These are phyloP conservation scores for Clivina fossor DNA, from an alignment of 2,888 invertebrate genomes.

Conservation along the genomic window DNA sequence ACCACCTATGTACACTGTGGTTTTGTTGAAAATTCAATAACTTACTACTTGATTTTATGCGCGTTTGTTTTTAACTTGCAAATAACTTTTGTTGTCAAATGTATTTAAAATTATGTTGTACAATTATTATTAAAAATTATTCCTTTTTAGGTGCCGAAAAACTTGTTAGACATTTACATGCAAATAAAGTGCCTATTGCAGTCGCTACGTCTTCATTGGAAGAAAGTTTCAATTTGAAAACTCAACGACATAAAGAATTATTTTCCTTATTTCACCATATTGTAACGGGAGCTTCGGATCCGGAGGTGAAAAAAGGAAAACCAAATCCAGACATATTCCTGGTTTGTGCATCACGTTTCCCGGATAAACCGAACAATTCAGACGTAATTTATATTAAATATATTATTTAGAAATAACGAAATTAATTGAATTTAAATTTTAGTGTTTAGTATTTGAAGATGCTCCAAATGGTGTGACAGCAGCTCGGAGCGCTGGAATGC, in stretches of 20 bases:
- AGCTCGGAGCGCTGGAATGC: slow-evolving; percentile 81
- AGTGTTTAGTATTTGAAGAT: slow-evolving; percentile 91
- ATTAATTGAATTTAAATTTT: slow-evolving; percentile 45
- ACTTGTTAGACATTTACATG: slow-evolving; percentile 73
- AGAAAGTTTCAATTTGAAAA: slow-evolving; percentile 72
- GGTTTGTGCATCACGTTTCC: slow-evolving; percentile 73
- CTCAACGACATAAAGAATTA: slow-evolving; percentile 63
- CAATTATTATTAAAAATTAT: too few species aligned
- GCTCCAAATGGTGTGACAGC: slow-evolving; percentile 86
- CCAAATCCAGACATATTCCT: slow-evolving; percentile 88
- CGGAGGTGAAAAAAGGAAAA: slow-evolving; percentile 83
- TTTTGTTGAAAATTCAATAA: too few species aligned
- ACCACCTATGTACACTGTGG: too few species aligned
- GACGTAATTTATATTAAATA: slow-evolving; percentile 53
- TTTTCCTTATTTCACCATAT: slow-evolving; percentile 72
- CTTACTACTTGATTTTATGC: too few species aligned
- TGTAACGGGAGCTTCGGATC: slow-evolving; percentile 81
- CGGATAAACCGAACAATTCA: slow-evolving; percentile 63
- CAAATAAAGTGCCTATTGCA: slow-evolving; percentile 76
- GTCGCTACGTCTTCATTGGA: slow-evolving; percentile 84
- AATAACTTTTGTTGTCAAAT: too few species aligned
- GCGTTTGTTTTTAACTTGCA: too few species aligned
- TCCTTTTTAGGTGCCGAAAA: slow-evolving; percentile 71
- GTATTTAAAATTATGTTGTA: too few species aligned
- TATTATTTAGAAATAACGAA: background rate